Base-by-base conservation (phyloP, 92 coral and sea anemone species). In the Zoanthus solanderi region DNA sequence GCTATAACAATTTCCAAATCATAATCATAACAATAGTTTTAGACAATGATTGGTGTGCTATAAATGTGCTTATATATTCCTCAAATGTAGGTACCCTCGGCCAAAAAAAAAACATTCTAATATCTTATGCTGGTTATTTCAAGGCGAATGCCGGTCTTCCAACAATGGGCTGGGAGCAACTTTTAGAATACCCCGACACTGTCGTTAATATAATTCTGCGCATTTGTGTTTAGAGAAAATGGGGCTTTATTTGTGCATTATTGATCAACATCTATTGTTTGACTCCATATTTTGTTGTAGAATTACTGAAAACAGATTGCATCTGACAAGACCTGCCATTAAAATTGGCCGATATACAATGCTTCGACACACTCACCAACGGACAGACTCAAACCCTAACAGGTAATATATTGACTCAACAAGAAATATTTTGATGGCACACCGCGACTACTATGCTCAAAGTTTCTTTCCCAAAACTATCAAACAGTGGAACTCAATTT, bases 321-420 rank as follows among this genome's bases (percentile, higher is more conserved):
- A 88, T 34, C 86, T 95, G 18, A 96, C 98, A 9, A 93, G 98
- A 9, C 98, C 98, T 4, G 96, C 93, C 0, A 92, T 91, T 14
- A 91, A 88, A 85, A 93, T 92, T 44, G 98, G 98, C 42, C 95
- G 98, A 32, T 96, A 96, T 83, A 92, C 93, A 11, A 96, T 96
- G 98, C 72, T 96, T 46, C 61, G 72, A 83, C 98, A 94, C 68
- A 46, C 60, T 23, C 91, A 90, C 79, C 44, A 42, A 3, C 50
- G 83, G 18, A 80, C 83, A 29, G 91, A 89, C 12, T 23, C 15
- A 31, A 94, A 94, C 88, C 95, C 95, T 0, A 72, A 84, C 89
- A 94, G 98, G 95, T 92, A 61, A 73, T 16, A 17, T 9, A 76
- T 28, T 44, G 34, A 12, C 65, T 14, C n/a, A 0, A 0, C 12